Evolutionary conservation across 2,113 vertebrate genomes (phyloP).

Genomic region (Rynchops niger): DNA sequence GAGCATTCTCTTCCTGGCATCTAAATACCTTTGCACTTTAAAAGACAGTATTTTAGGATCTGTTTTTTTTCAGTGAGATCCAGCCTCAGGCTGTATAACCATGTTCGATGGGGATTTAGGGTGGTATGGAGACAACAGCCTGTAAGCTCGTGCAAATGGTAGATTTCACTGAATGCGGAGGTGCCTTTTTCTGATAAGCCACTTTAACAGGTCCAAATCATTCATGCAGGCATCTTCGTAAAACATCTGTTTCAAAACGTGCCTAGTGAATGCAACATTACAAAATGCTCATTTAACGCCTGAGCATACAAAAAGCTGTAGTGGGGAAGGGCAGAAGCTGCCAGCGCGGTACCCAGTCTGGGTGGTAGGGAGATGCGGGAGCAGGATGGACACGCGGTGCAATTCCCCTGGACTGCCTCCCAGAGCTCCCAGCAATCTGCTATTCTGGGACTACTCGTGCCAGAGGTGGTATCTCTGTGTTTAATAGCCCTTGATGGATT

Average conservation of each 20-base stretch:
- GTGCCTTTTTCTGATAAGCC: neutral
- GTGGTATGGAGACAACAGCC: neutral
- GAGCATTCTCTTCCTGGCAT: neutral
- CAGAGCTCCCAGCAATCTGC: neutral
- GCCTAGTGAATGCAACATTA: neutral
- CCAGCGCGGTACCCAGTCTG: fast-evolving
- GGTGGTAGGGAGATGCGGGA: fast-evolving
- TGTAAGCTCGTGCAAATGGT: neutral
- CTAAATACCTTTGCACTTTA: neutral
- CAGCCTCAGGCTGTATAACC: neutral
- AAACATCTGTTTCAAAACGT: neutral
- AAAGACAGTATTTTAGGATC: neutral
- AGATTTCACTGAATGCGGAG: neutral
- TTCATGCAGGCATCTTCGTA: neutral
- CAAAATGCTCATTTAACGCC: neutral
- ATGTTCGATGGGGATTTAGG: neutral
- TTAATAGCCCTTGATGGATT: slow-evolving; percentile 34
- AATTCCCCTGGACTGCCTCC: neutral
- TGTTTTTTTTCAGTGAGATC: neutral
- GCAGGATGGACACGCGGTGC: fast-evolving
- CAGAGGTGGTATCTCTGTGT: slow-evolving; percentile 13
- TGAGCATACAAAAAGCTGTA: neutral
- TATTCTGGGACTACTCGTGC: neutral
- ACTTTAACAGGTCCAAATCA: neutral
- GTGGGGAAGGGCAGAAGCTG: neutral